Base-by-base conservation (phyloP, 2,888 invertebrate genomes). In the Leucozona laternaria region DNA sequence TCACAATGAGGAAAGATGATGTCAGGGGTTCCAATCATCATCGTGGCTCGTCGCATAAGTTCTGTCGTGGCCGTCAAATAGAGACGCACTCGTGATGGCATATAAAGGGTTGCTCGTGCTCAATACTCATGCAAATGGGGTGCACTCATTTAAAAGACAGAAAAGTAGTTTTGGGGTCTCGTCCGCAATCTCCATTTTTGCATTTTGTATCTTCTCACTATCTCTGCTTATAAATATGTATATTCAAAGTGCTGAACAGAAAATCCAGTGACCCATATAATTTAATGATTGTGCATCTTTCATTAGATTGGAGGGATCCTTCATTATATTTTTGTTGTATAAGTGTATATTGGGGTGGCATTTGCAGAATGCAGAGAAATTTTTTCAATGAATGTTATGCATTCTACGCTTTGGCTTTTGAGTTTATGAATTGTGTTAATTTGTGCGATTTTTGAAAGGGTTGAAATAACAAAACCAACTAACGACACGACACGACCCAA, bases 191-290 rank as follows among this genome's bases (percentile, higher is more conserved):
- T 57, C 31, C 34, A 13, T 37, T 5, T 17, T 4, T 58, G 11
- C 37, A 37, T 11, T 34, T 20, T 20, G 1, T 13, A 71, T 75
- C 71, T 80, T 72, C 25, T n/a, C n/a, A n/a, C n/a, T n/a, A 50
- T 31, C 34, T 37, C 37, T 55, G n/a, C 55, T 7, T 31, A 31
- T 4, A 28, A 28, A 28, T 31, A 17, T 55, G 31, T 20, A 17
- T 55, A 55, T 20, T 13, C 13, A 40, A 50, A 68, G 53, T 37
- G 22, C 53, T 68, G 53, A 68, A 53, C n/a, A 68, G 50, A 68
- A 68, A 53, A 68, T 68, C 68, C 53, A 68, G 68, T 68, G 68
- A 68, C 68, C 68, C 68, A 68, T 53, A 37, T 68, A 68, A 68
- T 68, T 68, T 68, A 68, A 68, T 66, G 66, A 66, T 53, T 68